Conservation (phyloP, 2,888 invertebrate species). For the Oxycera nigricornis region DNA sequence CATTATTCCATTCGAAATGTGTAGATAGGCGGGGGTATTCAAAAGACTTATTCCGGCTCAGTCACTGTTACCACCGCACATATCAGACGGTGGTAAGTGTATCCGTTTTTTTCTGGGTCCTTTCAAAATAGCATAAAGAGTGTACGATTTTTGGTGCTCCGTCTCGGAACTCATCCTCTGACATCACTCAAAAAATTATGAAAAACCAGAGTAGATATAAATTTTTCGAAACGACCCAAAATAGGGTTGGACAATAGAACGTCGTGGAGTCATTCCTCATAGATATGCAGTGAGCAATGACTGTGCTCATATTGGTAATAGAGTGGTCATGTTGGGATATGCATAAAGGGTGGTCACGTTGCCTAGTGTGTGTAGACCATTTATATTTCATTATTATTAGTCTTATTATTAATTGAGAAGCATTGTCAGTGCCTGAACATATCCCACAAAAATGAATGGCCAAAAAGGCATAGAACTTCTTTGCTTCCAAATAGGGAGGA, state of each 20-base stretch:
- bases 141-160: neutral
- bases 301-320: neutral
- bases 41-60: slow-evolving; percentile 18
- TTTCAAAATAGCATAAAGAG: neutral
- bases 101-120: neutral
- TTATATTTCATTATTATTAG: slow-evolving; percentile 47
- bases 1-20: slow-evolving; percentile 6
- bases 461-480: neutral
- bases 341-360: neutral
- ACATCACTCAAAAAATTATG: slow-evolving; percentile 27
- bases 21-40: neutral
- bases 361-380: slow-evolving; percentile 29
- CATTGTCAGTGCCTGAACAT: slow-evolving; percentile 39
- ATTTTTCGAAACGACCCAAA: slow-evolving; percentile 14
- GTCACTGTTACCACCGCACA: neutral
- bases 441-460: neutral
- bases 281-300: too few relatives aligned
- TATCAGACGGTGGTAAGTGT: slow-evolving; percentile 25
- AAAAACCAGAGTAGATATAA: slow-evolving; percentile 16
- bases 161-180: neutral
- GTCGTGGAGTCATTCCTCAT: neutral
- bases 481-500: neutral
- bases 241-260: slow-evolving; percentile 16
- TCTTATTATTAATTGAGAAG: slow-evolving; percentile 46
- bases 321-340: neutral